These are phyloP conservation scores for Silurus meridionalis DNA, from an alignment of 2,113 vertebrate species.

Conservation along the genomic window DNA sequence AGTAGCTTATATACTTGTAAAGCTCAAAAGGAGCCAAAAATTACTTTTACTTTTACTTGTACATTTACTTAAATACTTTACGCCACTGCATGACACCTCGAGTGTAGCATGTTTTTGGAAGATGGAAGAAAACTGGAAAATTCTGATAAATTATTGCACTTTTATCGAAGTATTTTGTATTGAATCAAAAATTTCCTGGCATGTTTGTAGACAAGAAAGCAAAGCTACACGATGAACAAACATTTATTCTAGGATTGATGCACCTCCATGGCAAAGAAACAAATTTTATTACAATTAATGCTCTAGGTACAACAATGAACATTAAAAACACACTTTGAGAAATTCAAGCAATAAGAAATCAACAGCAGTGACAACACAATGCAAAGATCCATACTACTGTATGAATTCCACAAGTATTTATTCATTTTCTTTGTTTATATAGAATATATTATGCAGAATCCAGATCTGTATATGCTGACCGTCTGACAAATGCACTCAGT, in stretches of 20 bases:
- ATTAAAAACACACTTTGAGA: not conserved
- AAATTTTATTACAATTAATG: not conserved
- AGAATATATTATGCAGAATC: not conserved
- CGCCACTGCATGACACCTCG: too few species aligned
- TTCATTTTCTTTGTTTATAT: not conserved
- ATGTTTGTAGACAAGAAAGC: not conserved
- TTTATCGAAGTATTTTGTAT: too few species aligned
- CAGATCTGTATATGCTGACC: not conserved
- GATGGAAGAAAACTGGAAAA: too few species aligned
- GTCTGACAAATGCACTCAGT: not conserved
- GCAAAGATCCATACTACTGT: not conserved
- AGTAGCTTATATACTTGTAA: too few species aligned
- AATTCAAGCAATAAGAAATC: not conserved
- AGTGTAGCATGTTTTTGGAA: too few species aligned
- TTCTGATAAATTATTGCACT: too few species aligned
- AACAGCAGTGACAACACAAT: not conserved
- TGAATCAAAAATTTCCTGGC: not conserved
- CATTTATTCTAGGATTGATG: not conserved
- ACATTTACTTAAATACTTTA: too few species aligned
- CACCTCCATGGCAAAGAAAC: not conserved
- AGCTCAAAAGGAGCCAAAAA: too few species aligned
- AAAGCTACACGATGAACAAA: not conserved
- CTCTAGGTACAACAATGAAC: not conserved
- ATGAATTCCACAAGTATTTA: not conserved
- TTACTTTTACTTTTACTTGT: too few species aligned